Evolutionary conservation across 2,888 invertebrate species (phyloP).

Genomic region (Crossocerus cetratus): DNA sequence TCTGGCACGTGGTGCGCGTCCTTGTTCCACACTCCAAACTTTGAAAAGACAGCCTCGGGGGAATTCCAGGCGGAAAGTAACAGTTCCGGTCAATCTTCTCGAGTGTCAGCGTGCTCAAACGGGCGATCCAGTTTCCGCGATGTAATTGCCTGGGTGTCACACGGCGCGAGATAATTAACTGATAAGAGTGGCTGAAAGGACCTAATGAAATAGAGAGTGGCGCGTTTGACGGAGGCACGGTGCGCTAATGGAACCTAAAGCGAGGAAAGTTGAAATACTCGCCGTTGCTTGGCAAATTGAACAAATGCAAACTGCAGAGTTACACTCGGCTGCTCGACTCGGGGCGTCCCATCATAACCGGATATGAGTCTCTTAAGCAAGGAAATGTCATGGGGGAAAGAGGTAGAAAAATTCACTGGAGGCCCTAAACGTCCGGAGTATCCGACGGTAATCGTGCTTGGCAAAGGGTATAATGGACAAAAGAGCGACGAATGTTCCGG

Average conservation of each 20-base stretch:
- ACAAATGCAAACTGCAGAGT: not conserved
- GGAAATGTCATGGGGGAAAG: too few relatives aligned
- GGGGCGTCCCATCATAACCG: too few relatives aligned
- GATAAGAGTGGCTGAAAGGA: constrained; percentile 41
- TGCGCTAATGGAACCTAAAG: not conserved
- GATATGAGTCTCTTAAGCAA: too few relatives aligned
- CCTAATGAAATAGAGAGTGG: constrained; percentile 20
- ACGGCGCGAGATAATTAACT: constrained; percentile 64
- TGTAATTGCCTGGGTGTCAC: constrained; percentile 60
- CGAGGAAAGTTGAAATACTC: not conserved
- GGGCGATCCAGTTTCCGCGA: constrained; percentile 47
- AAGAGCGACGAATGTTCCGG: too few relatives aligned
- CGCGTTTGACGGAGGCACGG: not conserved
- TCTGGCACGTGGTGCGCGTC: too few relatives aligned
- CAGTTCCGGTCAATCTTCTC: constrained; percentile 60
- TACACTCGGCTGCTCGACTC: too few relatives aligned
- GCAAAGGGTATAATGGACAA: not conserved
- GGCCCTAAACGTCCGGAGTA: not conserved
- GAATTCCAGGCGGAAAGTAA: constrained; percentile 47
- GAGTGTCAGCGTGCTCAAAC: constrained; percentile 34
- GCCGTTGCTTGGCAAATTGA: not conserved
- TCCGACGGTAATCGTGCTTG: not conserved
- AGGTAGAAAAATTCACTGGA: too few relatives aligned
- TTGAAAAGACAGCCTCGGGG: constrained; percentile 18
- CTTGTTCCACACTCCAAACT: constrained; percentile 2